phyloP scores from a whole-genome alignment of 2,888 invertebrate species.

The Euplagia quadripunctaria region DNA sequence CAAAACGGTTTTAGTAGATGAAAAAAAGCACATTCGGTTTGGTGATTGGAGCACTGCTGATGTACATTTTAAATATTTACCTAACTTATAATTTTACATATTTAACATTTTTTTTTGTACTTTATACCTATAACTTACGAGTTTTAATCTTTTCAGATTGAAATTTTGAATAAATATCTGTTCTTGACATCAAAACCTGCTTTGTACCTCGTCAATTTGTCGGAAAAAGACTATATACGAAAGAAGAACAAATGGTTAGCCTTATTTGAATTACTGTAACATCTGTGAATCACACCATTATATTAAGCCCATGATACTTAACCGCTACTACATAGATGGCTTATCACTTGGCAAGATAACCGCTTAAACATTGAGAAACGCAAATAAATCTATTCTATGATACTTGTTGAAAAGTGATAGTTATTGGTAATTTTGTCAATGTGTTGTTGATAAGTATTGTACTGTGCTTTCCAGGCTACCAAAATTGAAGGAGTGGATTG shows the following conservation, averaged over 20 bases:
- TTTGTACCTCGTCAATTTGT: conserved; percentile 98
- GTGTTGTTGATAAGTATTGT: background rate
- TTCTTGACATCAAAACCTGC: conserved; percentile 99
- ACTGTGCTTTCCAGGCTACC: conserved; percentile 90
- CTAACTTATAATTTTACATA: no score
- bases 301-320: background rate
- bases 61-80: conserved; percentile 85
- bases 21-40: conserved; percentile 97
- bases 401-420: background rate
- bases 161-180: conserved; percentile 97
- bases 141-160: conserved; percentile 90
- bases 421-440: no score
- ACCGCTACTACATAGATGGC: no score
- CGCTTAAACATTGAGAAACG: background rate
- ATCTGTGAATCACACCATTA: no score
- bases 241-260: conserved; percentile 98
- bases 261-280: background rate
- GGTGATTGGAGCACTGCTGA: conserved; percentile 97
- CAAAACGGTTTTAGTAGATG: conserved; percentile 93
- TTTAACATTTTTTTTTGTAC: background rate
- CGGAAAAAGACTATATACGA: conserved; percentile 98
- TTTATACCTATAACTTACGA: background rate
- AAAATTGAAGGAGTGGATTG: conserved; percentile 99
- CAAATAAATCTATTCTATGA: background rate
- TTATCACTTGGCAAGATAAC: background rate